phyloP scores from a whole-genome alignment of 1,140 invertebrate genomes.

The Bilobella aurantiaca region DNA sequence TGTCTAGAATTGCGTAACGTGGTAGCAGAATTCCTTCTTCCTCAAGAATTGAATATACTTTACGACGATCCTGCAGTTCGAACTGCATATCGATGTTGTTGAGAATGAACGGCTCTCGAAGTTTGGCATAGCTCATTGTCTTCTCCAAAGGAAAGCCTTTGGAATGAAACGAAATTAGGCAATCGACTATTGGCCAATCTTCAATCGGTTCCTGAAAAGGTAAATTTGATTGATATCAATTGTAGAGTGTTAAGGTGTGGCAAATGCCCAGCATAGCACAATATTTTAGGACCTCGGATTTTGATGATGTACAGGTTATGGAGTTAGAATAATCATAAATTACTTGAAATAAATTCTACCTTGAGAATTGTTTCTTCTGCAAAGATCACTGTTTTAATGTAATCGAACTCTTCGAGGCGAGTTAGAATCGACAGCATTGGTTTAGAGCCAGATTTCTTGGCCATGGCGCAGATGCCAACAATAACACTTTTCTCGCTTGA shows the following conservation, averaged over 20 bases:
- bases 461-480: slow-evolving; percentile 96
- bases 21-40: slow-evolving; percentile 90
- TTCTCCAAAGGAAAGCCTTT: slow-evolving; percentile 94
- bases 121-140: slow-evolving; percentile 90
- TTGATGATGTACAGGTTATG: no score
- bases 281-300: no score
- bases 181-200: slow-evolving; percentile 96
- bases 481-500: slow-evolving; percentile 63
- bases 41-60: slow-evolving; percentile 89
- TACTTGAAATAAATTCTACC: slow-evolving; percentile 41
- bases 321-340: background rate
- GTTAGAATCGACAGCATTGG: slow-evolving; percentile 97
- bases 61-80: slow-evolving; percentile 81
- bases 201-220: slow-evolving; percentile 83
- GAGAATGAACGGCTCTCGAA: slow-evolving; percentile 90
- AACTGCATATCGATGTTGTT: slow-evolving; percentile 99
- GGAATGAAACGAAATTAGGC: slow-evolving; percentile 96
- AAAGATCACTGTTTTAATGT: slow-evolving; percentile 86
- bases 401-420: slow-evolving; percentile 88
- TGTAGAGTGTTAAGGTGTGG: no score
- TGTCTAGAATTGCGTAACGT: slow-evolving; percentile 89
- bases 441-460: slow-evolving; percentile 95
- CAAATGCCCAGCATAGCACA: no score
- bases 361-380: slow-evolving; percentile 87
- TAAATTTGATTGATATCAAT: no score